Percentiles rank a stretch among this genome's conserved stretches.
Conservation (phyloP, 2,113 vertebrate genomes). For the Tinamus guttatus region DNA sequence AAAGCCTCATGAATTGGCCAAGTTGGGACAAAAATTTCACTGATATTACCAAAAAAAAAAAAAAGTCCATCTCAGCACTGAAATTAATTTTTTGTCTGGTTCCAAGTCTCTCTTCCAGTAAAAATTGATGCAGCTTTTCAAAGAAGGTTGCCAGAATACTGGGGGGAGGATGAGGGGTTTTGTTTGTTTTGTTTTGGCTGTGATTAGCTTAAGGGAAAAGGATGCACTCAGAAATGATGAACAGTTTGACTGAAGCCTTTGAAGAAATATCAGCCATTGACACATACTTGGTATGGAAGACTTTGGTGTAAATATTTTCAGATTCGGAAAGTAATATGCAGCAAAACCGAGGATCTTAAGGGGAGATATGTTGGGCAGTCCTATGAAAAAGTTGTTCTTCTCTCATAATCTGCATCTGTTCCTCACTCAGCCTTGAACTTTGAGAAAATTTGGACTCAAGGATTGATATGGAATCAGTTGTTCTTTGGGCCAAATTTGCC, state of each 20-base stretch:
- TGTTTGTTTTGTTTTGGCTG: neutral
- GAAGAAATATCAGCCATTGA: neutral
- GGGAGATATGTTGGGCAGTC: neutral
- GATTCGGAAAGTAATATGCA: neutral
- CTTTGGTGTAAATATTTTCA: neutral
- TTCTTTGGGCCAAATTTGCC: neutral
- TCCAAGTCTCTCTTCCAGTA: constrained; percentile 10
- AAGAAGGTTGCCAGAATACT: neutral
- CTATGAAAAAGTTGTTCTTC: neutral
- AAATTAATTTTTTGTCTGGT: neutral
- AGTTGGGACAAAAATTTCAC: neutral
- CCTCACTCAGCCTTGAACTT: neutral
- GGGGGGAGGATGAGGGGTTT: neutral
- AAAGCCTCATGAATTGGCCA: constrained; percentile 27
- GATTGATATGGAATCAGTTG: neutral
- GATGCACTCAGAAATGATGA: neutral
- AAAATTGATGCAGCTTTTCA: neutral
- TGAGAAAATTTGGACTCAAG: neutral
- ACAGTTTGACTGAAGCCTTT: neutral
- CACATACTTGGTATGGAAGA: neutral
- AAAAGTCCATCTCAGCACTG: neutral
- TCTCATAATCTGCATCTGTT: neutral
- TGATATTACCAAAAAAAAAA: neutral
- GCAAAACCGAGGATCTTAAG: accelerated
- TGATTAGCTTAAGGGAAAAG: neutral